phyloP scores from a whole-genome alignment of 2,113 vertebrate species.

The Dissostichus mawsoni region DNA sequence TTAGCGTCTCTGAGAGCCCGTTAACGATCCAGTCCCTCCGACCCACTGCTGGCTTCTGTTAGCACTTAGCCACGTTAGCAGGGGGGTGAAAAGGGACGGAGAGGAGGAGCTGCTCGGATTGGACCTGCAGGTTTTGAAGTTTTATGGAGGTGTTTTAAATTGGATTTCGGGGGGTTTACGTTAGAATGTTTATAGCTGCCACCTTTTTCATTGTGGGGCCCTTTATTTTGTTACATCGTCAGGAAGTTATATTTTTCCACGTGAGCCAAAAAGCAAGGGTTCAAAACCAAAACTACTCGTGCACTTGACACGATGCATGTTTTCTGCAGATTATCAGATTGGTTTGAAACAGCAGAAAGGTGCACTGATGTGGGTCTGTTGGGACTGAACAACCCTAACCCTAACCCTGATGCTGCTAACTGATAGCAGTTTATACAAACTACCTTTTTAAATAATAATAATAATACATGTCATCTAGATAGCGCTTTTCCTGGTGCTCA shows the following conservation, averaged over 20 bases:
- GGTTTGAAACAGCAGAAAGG: not conserved
- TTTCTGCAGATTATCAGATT: not conserved
- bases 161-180: slow-evolving; percentile 42
- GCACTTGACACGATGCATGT: not conserved
- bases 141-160: slow-evolving; percentile 71
- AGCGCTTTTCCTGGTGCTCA: too few species aligned
- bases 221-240: slow-evolving; percentile 30
- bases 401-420: too few species aligned
- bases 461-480: too few species aligned
- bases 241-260: not conserved
- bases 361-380: too few species aligned
- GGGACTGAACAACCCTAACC: too few species aligned
- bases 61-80: slow-evolving; percentile 73
- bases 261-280: not conserved
- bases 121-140: slow-evolving; percentile 67
- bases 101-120: slow-evolving; percentile 38
- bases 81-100: slow-evolving; percentile 42
- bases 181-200: slow-evolving; percentile 52
- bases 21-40: slow-evolving; percentile 53
- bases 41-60: slow-evolving; percentile 75
- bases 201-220: slow-evolving; percentile 11
- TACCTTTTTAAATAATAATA: too few species aligned
- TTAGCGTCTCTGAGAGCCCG: slow-evolving; percentile 63
- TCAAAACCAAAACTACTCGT: not conserved
- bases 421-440: too few species aligned